Percentiles rank a stretch among this genome's conserved stretches.
These are phyloP conservation scores for Mystacides longicornis DNA, from an alignment of 2,888 invertebrate species.

Conservation along the genomic window DNA sequence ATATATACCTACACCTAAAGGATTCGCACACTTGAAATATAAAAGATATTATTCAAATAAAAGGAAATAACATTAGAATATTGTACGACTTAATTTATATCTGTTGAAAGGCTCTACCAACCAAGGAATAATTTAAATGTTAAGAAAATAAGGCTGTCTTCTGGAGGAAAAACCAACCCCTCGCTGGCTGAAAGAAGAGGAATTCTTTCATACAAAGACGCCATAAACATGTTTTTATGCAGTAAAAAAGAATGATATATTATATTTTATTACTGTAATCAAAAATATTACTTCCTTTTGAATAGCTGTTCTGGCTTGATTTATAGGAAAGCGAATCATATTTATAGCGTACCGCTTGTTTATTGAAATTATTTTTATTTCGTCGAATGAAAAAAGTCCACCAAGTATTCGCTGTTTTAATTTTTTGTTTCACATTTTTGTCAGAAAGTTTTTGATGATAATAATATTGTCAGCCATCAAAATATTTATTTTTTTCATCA, in stretches of 20 bases:
- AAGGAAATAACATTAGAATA: slow-evolving; percentile 1
- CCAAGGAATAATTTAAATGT: slow-evolving; percentile 29
- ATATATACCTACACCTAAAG: too few species aligned
- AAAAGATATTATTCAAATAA: too few species aligned
- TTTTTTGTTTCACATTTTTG: too few species aligned
- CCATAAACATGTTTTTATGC: slow-evolving; percentile 54
- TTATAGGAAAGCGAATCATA: slow-evolving; percentile 20
- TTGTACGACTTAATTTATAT: not conserved
- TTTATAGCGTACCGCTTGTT: slow-evolving; percentile 21
- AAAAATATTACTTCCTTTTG: slow-evolving; percentile 36
- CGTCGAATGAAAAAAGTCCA: slow-evolving; percentile 12
- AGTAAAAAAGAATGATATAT: slow-evolving; percentile 52
- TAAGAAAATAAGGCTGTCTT: not conserved
- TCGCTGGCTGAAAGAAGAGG: slow-evolving; percentile 22
- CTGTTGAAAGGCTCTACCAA: not conserved
- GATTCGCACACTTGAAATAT: too few species aligned
- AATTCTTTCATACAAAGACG: slow-evolving; percentile 32
- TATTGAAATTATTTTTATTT: slow-evolving; percentile 19
- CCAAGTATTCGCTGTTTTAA: too few species aligned
- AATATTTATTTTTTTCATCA: too few species aligned
- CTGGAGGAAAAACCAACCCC: too few species aligned
- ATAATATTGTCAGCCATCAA: too few species aligned
- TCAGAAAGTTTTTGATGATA: slow-evolving; percentile 5
- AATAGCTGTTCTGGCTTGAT: slow-evolving; percentile 21
- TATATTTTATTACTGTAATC: slow-evolving; percentile 49